Conservation (phyloP, 2,113 vertebrate species). For the Oplegnathus fasciatus region DNA sequence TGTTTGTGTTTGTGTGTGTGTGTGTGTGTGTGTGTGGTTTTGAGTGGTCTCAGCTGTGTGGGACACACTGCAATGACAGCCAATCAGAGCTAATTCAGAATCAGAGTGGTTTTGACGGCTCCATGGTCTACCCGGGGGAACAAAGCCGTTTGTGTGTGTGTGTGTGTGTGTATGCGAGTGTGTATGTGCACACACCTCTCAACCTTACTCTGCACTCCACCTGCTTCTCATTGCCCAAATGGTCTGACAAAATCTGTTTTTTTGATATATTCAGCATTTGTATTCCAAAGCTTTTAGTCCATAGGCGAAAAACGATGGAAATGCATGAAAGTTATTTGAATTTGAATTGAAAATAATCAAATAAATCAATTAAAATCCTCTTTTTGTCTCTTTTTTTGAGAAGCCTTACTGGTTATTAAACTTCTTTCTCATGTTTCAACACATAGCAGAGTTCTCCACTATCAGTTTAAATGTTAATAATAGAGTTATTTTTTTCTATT, state of each 20-base stretch:
- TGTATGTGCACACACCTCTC: constrained; percentile 60
- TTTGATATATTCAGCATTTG: constrained; percentile 70
- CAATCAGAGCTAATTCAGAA: constrained; percentile 86
- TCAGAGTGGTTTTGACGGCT: constrained; percentile 85
- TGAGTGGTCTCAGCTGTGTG: constrained; percentile 85
- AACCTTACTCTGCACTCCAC: constrained; percentile 74
- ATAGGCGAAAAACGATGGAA: constrained; percentile 35
- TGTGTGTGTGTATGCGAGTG: constrained; percentile 35
- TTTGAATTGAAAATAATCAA: constrained; percentile 30
- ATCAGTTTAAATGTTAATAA: background rate
- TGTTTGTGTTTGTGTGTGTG: constrained; percentile 43
- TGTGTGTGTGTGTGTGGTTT: constrained; percentile 51
- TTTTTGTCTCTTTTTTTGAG: constrained; percentile 10
- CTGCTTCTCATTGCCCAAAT: constrained; percentile 82
- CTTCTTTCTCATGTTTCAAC: background rate
- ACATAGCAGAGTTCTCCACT: background rate
- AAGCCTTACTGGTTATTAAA: constrained; percentile 2
- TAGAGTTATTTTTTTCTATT: background rate
- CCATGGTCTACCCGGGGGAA: constrained; percentile 73
- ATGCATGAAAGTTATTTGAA: constrained; percentile 35
- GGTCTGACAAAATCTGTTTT: constrained; percentile 65
- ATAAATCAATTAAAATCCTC: constrained; percentile 8
- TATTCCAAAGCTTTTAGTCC: constrained; percentile 59
- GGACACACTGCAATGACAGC: constrained; percentile 81
- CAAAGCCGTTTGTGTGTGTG: constrained; percentile 69